Percentiles rank a stretch among this genome's conserved stretches.
phyloP scores from a whole-genome alignment of 1,140 invertebrate genomes.

The Melanaphis sacchari region DNA sequence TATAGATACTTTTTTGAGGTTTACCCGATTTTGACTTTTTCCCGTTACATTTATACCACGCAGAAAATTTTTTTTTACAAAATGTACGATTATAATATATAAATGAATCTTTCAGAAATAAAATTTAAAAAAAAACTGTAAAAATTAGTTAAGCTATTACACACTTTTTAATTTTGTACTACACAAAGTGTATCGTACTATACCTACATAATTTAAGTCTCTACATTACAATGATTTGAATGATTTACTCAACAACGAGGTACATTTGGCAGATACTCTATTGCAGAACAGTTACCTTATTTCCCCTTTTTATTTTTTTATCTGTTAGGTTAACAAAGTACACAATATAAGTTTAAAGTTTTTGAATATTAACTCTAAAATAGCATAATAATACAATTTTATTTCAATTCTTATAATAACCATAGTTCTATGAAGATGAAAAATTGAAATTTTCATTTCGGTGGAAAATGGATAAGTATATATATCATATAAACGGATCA shows the following conservation, averaged over 20 bases:
- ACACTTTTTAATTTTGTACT: too few relatives aligned
- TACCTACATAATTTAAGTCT: too few relatives aligned
- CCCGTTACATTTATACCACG: too few relatives aligned
- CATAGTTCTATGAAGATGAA: neutral
- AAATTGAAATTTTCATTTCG: neutral
- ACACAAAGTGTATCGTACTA: too few relatives aligned
- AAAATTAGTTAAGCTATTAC: too few relatives aligned
- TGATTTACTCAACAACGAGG: neutral
- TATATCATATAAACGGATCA: neutral
- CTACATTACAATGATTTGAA: too few relatives aligned
- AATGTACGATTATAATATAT: too few relatives aligned
- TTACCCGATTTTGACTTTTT: too few relatives aligned
- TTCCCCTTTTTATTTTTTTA: neutral
- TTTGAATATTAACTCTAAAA: neutral
- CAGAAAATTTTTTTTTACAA: too few relatives aligned
- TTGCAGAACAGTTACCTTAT: neutral
- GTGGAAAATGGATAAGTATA: neutral
- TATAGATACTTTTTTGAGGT: too few relatives aligned
- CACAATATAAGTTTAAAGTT: neutral
- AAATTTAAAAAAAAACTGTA: too few relatives aligned
- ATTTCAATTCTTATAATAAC: neutral
- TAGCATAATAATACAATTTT: neutral
- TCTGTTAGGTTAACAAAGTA: neutral
- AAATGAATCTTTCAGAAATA: too few relatives aligned
- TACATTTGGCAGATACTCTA: neutral